These are phyloP conservation scores for Scrobipalpa costella DNA, from an alignment of 2,888 invertebrate genomes.

Conservation along the genomic window DNA sequence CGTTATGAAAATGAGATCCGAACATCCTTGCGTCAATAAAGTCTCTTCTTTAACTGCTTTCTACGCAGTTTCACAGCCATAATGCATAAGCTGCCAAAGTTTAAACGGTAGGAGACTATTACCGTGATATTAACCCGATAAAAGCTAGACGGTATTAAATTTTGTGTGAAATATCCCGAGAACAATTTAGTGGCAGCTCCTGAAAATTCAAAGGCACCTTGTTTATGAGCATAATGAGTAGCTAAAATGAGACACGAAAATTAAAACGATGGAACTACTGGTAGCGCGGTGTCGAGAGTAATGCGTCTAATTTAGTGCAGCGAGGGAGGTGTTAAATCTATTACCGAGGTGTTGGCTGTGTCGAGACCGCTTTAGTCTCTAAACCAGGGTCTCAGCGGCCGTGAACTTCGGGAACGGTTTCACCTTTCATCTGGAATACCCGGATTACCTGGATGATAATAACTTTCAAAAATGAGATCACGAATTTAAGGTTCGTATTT, in stretches of 20 bases:
- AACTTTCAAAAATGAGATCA: no score
- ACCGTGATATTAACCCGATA: neutral
- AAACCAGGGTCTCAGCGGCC: constrained; percentile 6
- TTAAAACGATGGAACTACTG: constrained; percentile 21
- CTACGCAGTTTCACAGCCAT: constrained; percentile 15
- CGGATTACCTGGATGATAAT: neutral
- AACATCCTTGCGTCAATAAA: constrained; percentile 9
- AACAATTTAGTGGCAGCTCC: neutral
- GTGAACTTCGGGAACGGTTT: neutral
- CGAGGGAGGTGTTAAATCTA: constrained; percentile 28
- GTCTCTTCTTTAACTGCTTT: constrained; percentile 2
- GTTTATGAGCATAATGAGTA: constrained; percentile 21
- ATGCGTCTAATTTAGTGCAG: constrained; percentile 26
- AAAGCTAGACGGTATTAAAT: neutral
- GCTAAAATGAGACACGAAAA: constrained; percentile 19
- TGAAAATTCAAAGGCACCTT: constrained; percentile 22
- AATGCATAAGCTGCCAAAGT: neutral
- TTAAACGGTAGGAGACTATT: constrained; percentile 1
- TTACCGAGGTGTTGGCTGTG: constrained; percentile 22
- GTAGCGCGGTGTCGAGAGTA: constrained; percentile 18
- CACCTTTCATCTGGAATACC: neutral
- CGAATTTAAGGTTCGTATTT: no score
- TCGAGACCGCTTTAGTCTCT: constrained; percentile 16
- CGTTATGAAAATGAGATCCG: constrained; percentile 28
- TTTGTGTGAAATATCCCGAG: neutral